A percentile compares a stretch with the other conserved stretches of the same genome.
phyloP scores from a whole-genome alignment of 2,797 vertebrate species.

The Sebastes wilsoni region DNA sequence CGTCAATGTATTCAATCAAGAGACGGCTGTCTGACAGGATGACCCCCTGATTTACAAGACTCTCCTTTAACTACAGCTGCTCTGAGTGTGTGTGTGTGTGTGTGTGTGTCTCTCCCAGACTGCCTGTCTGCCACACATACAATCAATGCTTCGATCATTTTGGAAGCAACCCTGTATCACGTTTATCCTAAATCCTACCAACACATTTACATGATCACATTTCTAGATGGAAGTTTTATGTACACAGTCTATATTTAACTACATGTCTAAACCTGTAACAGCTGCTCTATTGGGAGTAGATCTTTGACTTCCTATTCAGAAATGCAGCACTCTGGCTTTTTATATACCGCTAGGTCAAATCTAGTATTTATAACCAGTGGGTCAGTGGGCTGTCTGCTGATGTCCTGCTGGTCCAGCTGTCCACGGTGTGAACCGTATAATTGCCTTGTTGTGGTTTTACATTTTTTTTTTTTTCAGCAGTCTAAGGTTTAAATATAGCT shows the following conservation, averaged over 20 bases:
- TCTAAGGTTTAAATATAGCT: neutral
- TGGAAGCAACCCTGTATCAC: neutral
- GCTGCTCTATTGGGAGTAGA: neutral
- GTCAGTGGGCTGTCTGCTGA: slow-evolving; percentile 4
- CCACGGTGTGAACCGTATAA: neutral
- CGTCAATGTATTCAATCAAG: neutral
- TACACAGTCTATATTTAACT: no score
- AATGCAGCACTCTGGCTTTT: neutral
- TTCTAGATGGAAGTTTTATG: no score
- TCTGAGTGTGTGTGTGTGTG: neutral
- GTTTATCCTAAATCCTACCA: neutral
- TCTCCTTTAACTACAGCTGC: neutral
- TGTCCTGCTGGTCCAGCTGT: neutral
- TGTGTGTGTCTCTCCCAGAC: no score
- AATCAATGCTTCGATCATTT: neutral
- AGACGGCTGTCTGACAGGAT: no score
- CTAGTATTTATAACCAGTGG: slow-evolving; percentile 20
- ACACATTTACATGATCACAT: no score
- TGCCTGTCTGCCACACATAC: neutral
- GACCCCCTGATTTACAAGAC: no score
- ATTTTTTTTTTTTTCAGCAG: no score
- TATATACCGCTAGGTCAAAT: slow-evolving; percentile 5
- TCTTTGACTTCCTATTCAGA: slow-evolving; percentile 16
- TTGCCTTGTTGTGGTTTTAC: neutral
- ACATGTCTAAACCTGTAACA: neutral